Percentiles rank a stretch among this genome's conserved stretches.
Evolutionary conservation across 2,113 vertebrate species (phyloP).

Genomic region (Nothocercus nigrocapillus): DNA sequence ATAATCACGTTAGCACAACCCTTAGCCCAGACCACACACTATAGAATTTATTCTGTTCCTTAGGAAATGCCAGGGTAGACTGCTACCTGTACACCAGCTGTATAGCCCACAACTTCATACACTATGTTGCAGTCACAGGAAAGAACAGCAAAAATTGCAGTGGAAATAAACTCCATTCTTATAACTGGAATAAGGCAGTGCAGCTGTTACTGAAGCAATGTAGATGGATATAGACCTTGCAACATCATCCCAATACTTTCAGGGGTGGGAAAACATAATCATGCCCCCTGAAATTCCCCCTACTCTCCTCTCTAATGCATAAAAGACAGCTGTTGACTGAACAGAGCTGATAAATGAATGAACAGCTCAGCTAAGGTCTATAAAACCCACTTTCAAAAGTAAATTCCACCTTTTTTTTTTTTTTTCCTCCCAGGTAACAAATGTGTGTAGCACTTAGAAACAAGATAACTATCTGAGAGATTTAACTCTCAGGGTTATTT

Average conservation of each 20-base stretch:
- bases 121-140: background rate
- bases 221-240: background rate
- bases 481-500: slow-evolving; percentile 3
- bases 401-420: background rate
- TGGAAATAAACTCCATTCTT: background rate
- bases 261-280: background rate
- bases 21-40: background rate
- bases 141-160: background rate
- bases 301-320: background rate
- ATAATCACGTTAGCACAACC: background rate
- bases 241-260: background rate
- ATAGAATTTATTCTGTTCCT: background rate
- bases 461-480: slow-evolving; percentile 11
- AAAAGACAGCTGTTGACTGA: background rate
- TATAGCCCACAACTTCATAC: background rate
- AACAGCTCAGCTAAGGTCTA: background rate
- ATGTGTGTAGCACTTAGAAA: background rate
- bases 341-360: background rate
- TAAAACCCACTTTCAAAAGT: background rate
- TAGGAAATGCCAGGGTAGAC: background rate
- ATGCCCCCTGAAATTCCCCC: background rate
- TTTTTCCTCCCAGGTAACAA: background rate
- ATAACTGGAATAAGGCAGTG: background rate
- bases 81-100: background rate
- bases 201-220: background rate